These are phyloP conservation scores for Oreochromis spilurus DNA, from an alignment of 2,113 vertebrate species.

Conservation along the genomic window DNA sequence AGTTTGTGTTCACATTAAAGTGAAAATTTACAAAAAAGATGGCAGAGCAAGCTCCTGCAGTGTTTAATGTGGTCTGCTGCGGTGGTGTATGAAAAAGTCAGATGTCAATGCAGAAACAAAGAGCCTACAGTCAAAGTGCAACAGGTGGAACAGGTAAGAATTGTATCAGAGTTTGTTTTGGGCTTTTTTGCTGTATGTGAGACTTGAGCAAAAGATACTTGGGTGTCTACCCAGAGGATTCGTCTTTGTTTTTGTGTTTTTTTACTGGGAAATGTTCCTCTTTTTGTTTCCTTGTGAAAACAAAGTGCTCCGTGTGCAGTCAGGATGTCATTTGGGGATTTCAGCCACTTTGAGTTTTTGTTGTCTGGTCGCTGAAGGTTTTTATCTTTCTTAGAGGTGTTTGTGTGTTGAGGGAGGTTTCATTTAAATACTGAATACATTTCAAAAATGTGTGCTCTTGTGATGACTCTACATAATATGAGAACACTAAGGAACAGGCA, in stretches of 20 bases:
- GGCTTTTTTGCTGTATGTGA: neutral
- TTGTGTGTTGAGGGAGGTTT: neutral
- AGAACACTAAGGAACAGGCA: neutral
- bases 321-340: neutral
- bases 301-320: neutral
- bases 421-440: neutral
- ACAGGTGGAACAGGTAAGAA: neutral
- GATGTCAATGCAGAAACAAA: neutral
- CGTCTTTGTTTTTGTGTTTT: neutral
- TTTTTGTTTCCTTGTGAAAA: neutral
- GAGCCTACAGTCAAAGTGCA: neutral
- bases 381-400: neutral
- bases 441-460: neutral
- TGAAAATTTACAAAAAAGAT: neutral
- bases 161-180: neutral
- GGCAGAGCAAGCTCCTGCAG: neutral
- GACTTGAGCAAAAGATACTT: neutral
- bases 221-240: neutral
- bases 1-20: neutral
- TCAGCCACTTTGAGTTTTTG: neutral
- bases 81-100: neutral
- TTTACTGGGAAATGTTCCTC: neutral
- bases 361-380: neutral
- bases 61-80: neutral
- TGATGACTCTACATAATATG: neutral